Evolutionary conservation across 2,888 invertebrate genomes (phyloP).

Genomic region (Tolmerus cingulatus): DNA sequence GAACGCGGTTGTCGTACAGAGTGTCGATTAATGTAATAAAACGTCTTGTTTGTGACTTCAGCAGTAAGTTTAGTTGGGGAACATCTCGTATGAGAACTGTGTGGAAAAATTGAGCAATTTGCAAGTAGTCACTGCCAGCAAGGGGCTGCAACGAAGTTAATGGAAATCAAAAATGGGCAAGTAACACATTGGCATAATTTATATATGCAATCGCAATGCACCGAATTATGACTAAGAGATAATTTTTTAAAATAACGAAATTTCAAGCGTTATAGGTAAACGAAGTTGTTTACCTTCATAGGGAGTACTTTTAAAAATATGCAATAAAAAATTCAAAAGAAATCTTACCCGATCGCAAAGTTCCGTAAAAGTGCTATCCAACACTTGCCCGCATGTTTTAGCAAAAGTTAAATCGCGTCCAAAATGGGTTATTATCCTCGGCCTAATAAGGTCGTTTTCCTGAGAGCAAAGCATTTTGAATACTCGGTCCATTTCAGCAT

Average conservation of each 20-base stretch:
- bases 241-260: too few relatives aligned
- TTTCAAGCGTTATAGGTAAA: too few relatives aligned
- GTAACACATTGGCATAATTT: background rate
- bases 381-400: constrained; percentile 90
- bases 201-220: too few relatives aligned
- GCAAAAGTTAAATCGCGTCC: constrained; percentile 88
- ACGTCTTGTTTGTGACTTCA: constrained; percentile 87
- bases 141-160: constrained; percentile 71
- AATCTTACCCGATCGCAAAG: constrained; percentile 84
- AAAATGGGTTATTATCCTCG: constrained; percentile 85
- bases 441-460: constrained; percentile 88
- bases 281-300: too few relatives aligned
- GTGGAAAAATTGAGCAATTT: constrained; percentile 92
- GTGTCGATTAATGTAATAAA: constrained; percentile 98
- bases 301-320: too few relatives aligned
- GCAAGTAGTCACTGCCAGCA: constrained; percentile 94
- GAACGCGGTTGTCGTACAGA: constrained; percentile 90
- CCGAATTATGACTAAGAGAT: too few relatives aligned
- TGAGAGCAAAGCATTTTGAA: constrained; percentile 88
- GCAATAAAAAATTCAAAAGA: too few relatives aligned
- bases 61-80: constrained; percentile 79
- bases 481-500: constrained; percentile 73
- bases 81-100: constrained; percentile 91
- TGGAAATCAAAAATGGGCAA: background rate
- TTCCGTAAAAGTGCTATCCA: constrained; percentile 89